Base-by-base conservation (phyloP, 2,113 vertebrate genomes). In the Apistogramma diplotaenia region DNA sequence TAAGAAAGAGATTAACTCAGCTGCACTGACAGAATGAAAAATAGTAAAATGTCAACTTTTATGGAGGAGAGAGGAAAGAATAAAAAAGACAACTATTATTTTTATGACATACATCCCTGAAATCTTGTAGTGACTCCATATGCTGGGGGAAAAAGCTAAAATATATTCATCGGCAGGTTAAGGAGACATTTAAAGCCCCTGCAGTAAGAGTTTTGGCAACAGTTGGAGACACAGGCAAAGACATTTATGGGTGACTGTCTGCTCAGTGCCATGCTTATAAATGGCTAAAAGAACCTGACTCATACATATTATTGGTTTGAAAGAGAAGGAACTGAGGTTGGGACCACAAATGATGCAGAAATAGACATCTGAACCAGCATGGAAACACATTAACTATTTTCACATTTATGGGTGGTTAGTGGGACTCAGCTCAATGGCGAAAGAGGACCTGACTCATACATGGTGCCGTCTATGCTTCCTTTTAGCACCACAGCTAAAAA, bases 321-420 rank as follows among this genome's bases (percentile, higher is more conserved):
- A 82, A 71, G 27, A 87, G 80, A 84, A 71, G 60, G 84, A 70
- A 85, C 84, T 82, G 86, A 89, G 88, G 76, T 74, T 53, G 43
- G 87, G 55, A 84, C 89, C 92, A 90, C 84, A 87, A 85, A 54
- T 86, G 73, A 70, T 76, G 29, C 82, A 89, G 71, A 90, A 92
- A 91, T 90, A 91, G 85, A 62, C 75, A 79, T 83, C 79, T 57
- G 72, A 89, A 86, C 74, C 88, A 76, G 78, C 84, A 85, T 89
- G 85, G 91, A 91, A 87, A 92, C 81, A 85, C 81, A 89, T 89
- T 49, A 90, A 85, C 79, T 86, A 79, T 88, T 87, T 87, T 88
- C 71, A 88, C 23, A 18, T 91, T 89, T 83, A 90, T 84, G 72
- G 56, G 76, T 78, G 80, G 78, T 76, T 80, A 85, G 65, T 87